phyloP scores from a whole-genome alignment of 2,113 vertebrate genomes.

The Harpagus bidentatus region DNA sequence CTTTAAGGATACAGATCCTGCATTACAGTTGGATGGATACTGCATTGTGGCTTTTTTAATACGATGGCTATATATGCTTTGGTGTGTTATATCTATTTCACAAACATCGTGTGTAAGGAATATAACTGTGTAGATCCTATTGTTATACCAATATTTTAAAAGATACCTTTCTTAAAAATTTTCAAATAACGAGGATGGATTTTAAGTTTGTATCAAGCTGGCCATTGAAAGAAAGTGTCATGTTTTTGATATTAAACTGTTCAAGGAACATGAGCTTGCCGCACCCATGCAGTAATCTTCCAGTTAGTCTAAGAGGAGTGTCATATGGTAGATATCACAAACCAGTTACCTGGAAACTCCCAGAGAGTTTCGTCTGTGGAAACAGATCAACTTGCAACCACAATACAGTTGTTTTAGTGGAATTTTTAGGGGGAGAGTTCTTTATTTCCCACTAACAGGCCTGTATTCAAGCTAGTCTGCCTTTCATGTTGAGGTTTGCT shows the following conservation, averaged over 20 bases:
- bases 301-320: background rate
- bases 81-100: background rate
- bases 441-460: background rate
- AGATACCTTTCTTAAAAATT: background rate
- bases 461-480: background rate
- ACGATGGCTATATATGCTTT: background rate
- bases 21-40: background rate
- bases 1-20: background rate
- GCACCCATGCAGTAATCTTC: background rate
- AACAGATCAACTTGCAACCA: background rate
- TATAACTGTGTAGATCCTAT: background rate
- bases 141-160: background rate
- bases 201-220: background rate
- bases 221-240: background rate
- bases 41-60: background rate
- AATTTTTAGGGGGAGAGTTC: background rate
- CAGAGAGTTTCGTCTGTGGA: background rate
- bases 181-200: background rate
- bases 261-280: background rate
- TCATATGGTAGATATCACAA: background rate
- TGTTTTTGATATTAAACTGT: background rate
- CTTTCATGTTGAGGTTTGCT: background rate
- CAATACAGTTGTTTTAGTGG: background rate
- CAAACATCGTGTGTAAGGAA: background rate
- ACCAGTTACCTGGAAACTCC: constrained; percentile 31